Conservation (phyloP, 2,797 vertebrate genomes). For the Menidia menidia region DNA sequence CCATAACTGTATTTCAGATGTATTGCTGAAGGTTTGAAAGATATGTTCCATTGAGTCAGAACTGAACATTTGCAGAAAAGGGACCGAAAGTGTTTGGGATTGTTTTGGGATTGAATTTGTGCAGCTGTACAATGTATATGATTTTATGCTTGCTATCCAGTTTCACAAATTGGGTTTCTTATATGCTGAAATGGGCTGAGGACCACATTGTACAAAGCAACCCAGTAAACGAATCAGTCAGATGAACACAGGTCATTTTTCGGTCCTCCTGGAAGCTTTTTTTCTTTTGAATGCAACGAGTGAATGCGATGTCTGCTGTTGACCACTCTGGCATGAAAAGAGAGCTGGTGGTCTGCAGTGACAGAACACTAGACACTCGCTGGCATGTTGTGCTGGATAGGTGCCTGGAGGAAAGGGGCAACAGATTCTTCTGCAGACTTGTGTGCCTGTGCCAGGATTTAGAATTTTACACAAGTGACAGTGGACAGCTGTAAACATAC, state of each 20-base stretch:
- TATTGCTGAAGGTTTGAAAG: not conserved
- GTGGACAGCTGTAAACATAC: constrained; percentile 60
- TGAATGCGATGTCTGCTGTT: constrained; percentile 17
- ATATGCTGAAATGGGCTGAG: not conserved
- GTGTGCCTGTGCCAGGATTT: constrained; percentile 59
- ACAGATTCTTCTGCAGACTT: constrained; percentile 45
- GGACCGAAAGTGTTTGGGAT: not conserved
- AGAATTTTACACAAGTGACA: constrained; percentile 59
- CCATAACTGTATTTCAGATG: not conserved
- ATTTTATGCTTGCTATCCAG: not conserved
- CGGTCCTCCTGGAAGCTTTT: constrained; percentile 18
- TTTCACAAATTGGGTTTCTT: not conserved
- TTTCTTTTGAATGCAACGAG: constrained; percentile 30
- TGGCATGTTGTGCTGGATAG: constrained; percentile 56
- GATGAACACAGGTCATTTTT: not conserved
- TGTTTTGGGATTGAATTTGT: not conserved
- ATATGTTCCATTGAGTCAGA: not conserved
- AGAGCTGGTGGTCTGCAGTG: constrained; percentile 48
- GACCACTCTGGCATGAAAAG: constrained; percentile 29
- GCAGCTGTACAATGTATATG: not conserved
- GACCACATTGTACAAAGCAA: constrained; percentile 15
- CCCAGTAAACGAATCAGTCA: constrained; percentile 18
- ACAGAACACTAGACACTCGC: constrained; percentile 56
- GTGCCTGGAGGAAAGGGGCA: constrained; percentile 56
- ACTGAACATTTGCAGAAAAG: not conserved